These are phyloP conservation scores for Drosophila orena DNA, from an alignment of 1,140 invertebrate species.

Conservation along the genomic window DNA sequence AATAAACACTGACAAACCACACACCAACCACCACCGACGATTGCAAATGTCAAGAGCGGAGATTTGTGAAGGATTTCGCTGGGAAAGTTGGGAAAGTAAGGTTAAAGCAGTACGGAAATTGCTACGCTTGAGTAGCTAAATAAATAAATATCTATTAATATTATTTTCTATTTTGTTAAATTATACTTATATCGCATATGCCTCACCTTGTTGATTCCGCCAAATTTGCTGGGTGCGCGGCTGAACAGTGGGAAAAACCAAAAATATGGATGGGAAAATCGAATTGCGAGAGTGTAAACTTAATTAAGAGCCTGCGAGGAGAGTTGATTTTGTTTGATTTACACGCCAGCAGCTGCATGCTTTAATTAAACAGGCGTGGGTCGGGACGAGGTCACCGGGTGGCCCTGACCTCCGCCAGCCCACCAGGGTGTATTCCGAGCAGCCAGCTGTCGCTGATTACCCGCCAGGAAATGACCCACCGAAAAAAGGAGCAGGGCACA, in stretches of 20 bases:
- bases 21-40: not conserved
- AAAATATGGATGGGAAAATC: constrained; percentile 67
- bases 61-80: constrained; percentile 32
- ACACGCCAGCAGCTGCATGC: constrained; percentile 65
- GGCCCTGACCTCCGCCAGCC: constrained; percentile 32
- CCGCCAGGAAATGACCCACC: constrained; percentile 48
- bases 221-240: constrained; percentile 31
- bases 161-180: too few species aligned
- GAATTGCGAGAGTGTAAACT: constrained; percentile 78
- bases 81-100: not conserved
- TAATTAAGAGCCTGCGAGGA: constrained; percentile 70
- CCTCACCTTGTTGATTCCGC: constrained; percentile 10
- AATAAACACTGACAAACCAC: constrained; percentile 9
- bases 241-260: constrained; percentile 24
- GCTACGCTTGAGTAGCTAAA: not conserved
- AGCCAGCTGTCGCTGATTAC: constrained; percentile 75
- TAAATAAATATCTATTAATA: not conserved
- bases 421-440: constrained; percentile 4
- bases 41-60: constrained; percentile 36
- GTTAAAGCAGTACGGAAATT: too few species aligned
- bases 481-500: constrained; percentile 11
- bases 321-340: constrained; percentile 81
- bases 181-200: not conserved
- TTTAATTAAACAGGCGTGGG: constrained; percentile 47
- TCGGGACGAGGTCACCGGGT: constrained; percentile 20